phyloP scores from a whole-genome alignment of 92 coral and sea anemone genomes.

The Chrysogorgia sp. region DNA sequence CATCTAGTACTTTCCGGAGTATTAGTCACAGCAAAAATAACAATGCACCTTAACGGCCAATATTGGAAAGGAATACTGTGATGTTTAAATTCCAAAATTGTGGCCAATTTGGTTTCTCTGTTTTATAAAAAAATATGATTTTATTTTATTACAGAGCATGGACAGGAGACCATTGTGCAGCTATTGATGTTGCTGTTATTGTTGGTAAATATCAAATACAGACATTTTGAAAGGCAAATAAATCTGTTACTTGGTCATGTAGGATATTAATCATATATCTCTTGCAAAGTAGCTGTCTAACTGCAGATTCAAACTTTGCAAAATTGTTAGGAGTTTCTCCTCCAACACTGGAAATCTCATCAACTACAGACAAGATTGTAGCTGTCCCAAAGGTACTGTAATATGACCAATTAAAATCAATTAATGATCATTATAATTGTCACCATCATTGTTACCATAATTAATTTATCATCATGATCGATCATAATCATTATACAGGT shows the following conservation, averaged over 20 bases:
- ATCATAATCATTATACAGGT: too few relatives aligned
- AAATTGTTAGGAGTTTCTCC: constrained; percentile 67
- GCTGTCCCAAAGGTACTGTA: constrained; percentile 68
- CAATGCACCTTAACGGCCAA: too few relatives aligned
- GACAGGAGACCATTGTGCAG: constrained; percentile 79
- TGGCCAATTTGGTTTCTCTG: too few relatives aligned
- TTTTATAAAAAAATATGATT: not conserved
- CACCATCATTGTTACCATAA: not conserved
- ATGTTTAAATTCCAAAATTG: too few relatives aligned
- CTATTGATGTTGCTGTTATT: constrained; percentile 77
- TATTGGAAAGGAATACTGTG: too few relatives aligned
- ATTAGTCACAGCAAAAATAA: too few relatives aligned
- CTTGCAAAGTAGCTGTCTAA: too few relatives aligned
- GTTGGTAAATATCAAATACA: constrained; percentile 63
- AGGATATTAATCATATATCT: too few relatives aligned
- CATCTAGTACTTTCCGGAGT: too few relatives aligned
- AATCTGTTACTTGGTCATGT: not conserved
- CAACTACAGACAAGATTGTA: constrained; percentile 38
- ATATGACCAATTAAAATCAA: not conserved
- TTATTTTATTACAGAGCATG: constrained; percentile 61
- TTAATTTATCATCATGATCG: too few relatives aligned
- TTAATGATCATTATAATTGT: not conserved
- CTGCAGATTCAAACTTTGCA: not conserved
- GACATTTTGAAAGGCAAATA: not conserved
- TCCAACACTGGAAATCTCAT: constrained; percentile 59